Conservation (phyloP, 2,797 vertebrate species). For the Propithecus deckenii region DNA sequence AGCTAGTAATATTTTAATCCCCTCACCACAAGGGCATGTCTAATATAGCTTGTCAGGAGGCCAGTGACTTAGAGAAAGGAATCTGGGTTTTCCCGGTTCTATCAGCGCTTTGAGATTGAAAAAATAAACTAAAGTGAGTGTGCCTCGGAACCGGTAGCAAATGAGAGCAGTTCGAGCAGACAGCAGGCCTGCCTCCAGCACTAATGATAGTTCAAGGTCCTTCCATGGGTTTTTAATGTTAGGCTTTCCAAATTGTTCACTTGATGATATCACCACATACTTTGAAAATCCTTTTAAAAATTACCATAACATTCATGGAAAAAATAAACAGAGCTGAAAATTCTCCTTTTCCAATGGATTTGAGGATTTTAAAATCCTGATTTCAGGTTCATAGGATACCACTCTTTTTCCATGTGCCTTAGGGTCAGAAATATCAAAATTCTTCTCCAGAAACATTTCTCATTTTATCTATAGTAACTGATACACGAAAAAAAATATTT, state of each 20-base stretch:
- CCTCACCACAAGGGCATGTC: constrained; percentile 76
- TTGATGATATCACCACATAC: constrained; percentile 40
- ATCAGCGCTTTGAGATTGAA: constrained; percentile 50
- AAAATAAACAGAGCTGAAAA: constrained; percentile 30
- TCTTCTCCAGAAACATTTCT: background rate
- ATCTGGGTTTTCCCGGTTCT: constrained; percentile 36
- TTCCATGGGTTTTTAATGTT: constrained; percentile 42
- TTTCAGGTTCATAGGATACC: background rate
- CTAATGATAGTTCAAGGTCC: constrained; percentile 15
- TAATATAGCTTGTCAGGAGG: constrained; percentile 65
- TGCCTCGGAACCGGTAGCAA: background rate
- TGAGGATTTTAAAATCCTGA: background rate
- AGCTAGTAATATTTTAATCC: constrained; percentile 83
- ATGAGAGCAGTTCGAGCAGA: background rate
- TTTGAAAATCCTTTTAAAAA: constrained; percentile 49
- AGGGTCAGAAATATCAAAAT: background rate
- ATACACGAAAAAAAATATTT: background rate
- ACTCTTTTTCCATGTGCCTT: background rate
- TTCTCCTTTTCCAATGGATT: background rate
- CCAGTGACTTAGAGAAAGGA: constrained; percentile 67
- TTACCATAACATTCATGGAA: background rate
- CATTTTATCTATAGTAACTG: background rate
- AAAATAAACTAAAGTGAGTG: background rate
- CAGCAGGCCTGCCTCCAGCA: background rate
- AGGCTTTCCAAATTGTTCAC: constrained; percentile 31